Evolutionary conservation across 2,888 invertebrate species (phyloP).

Genomic region (Palloptera scutellata): DNA sequence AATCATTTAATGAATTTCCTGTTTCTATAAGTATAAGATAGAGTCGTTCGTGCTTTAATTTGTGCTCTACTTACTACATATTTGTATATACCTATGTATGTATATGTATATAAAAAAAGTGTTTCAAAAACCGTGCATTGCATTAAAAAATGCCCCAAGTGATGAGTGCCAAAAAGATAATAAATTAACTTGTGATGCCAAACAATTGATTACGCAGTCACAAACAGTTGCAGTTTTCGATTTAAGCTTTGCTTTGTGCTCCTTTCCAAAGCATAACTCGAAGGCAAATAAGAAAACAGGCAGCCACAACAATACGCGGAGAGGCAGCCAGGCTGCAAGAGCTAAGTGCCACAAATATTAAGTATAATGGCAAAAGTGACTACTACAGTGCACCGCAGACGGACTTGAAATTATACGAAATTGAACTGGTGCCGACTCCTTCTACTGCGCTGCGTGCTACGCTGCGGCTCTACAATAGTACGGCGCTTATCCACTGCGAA

Average conservation of each 20-base stretch:
- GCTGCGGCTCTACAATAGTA: too few species aligned
- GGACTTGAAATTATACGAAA: too few species aligned
- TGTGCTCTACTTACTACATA: background rate
- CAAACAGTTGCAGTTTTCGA: constrained; percentile 56
- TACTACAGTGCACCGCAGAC: too few species aligned
- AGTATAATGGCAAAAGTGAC: too few species aligned
- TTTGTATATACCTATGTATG: background rate
- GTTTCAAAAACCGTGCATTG: background rate
- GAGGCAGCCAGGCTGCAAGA: background rate
- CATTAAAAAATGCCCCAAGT: constrained; percentile 33
- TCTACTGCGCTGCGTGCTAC: too few species aligned
- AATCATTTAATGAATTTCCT: too few species aligned
- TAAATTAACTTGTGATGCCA: constrained; percentile 49
- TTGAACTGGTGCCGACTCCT: too few species aligned
- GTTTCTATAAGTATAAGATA: background rate
- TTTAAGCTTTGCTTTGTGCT: constrained; percentile 9
- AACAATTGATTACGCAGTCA: constrained; percentile 41
- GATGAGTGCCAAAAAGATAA: constrained; percentile 54
- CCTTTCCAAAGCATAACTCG: constrained; percentile 3
- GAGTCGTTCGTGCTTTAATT: background rate
- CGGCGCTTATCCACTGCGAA: too few species aligned
- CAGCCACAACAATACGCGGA: constrained; percentile 4
- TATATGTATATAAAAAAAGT: background rate
- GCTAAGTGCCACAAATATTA: too few species aligned
- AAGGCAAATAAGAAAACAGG: constrained; percentile 7